Conservation (phyloP, 1,140 invertebrate species). For the Brachionus rotundiformis region DNA sequence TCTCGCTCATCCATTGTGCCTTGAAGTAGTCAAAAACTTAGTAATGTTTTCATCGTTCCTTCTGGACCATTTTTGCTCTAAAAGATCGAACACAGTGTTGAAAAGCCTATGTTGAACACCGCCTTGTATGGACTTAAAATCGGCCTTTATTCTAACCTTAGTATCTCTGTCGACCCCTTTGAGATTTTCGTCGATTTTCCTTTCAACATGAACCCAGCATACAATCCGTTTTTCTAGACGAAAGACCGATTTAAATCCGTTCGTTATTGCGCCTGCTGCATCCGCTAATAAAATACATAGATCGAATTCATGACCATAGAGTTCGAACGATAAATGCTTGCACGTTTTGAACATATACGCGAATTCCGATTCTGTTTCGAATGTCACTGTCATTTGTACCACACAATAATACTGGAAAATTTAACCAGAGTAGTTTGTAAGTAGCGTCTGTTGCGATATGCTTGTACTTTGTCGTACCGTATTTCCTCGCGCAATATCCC, state of each 20-base stretch:
- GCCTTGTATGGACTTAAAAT: neutral
- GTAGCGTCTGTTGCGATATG: neutral
- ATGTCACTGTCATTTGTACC: neutral
- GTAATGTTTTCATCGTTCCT: neutral
- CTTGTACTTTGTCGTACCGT: neutral
- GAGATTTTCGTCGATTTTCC: slow-evolving; percentile 1
- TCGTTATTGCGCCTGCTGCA: slow-evolving; percentile 15
- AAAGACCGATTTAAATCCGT: slow-evolving; percentile 23
- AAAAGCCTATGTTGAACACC: neutral
- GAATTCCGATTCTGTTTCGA: neutral
- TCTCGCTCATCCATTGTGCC: neutral
- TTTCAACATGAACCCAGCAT: slow-evolving; percentile 33
- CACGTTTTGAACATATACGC: slow-evolving; percentile 16
- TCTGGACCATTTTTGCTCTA: slow-evolving; percentile 1
- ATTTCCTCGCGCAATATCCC: too few species aligned
- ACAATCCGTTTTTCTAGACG: slow-evolving; percentile 32
- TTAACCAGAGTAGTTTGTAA: slow-evolving; percentile 5
- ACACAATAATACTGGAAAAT: slow-evolving; percentile 12
- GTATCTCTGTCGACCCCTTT: neutral
- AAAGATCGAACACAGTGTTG: neutral
- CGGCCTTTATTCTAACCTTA: neutral
- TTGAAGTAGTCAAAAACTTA: slow-evolving; percentile 1
- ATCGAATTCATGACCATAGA: neutral
- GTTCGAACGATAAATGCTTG: neutral
- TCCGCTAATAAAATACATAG: neutral